These are phyloP conservation scores for crab-eating macaque (Macaca fascicularis) DNA, from an alignment of 2,113 vertebrate species.

Conservation along the genomic window T2T-MFA8v1.1 NC_088386.1:132668501-132669000, in stretches of 20 bases:
- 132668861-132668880: background rate
- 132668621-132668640: background rate
- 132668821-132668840: fast-evolving
- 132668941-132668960: background rate
- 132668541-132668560: background rate
- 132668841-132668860: fast-evolving
- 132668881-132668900: background rate
- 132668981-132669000: fast-evolving
- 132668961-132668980: background rate
- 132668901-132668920: background rate
- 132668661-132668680: fast-evolving
- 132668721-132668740: background rate
- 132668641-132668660: too few relatives aligned
- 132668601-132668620: background rate
- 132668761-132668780: fast-evolving
- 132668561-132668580: background rate
- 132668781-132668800: fast-evolving
- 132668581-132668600: fast-evolving
- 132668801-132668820: fast-evolving
- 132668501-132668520: fast-evolving
- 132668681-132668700: background rate
- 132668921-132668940: background rate
- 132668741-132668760: background rate
- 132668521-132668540: background rate
- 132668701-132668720: background rate